Percentiles rank a stretch among this genome's conserved stretches.
phyloP scores from a whole-genome alignment of 2,888 invertebrate species.

The Drosophila lacicola region DNA sequence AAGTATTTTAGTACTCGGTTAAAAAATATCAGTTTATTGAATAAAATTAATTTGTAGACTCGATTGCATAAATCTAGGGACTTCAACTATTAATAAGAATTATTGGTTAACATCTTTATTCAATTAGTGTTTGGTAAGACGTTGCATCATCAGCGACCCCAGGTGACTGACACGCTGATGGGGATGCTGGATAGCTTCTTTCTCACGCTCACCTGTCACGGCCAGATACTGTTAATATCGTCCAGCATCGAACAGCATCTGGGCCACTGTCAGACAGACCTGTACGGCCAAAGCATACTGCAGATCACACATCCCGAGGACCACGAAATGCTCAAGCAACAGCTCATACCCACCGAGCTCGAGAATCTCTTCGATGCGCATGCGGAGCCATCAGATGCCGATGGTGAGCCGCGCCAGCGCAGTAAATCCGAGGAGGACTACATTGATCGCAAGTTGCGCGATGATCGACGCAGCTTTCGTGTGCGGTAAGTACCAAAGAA shows the following conservation, averaged over 20 bases:
- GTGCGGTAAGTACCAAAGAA: slow-evolving; percentile 83
- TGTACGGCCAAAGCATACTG: slow-evolving; percentile 92
- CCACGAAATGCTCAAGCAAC: slow-evolving; percentile 89
- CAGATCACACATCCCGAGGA: slow-evolving; percentile 93
- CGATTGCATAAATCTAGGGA: too few species aligned
- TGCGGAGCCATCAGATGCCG: slow-evolving; percentile 85
- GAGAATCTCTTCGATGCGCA: slow-evolving; percentile 84
- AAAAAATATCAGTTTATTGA: too few species aligned
- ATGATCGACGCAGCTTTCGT: slow-evolving; percentile 87
- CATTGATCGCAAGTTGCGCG: slow-evolving; percentile 83
- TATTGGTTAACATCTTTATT: neutral
- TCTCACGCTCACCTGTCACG: slow-evolving; percentile 91
- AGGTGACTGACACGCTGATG: slow-evolving; percentile 87
- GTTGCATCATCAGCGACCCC: slow-evolving; percentile 86
- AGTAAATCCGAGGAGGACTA: slow-evolving; percentile 84
- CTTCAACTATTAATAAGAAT: neutral
- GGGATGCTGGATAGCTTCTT: slow-evolving; percentile 92
- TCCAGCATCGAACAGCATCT: slow-evolving; percentile 93
- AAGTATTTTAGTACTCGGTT: too few species aligned
- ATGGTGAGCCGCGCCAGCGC: slow-evolving; percentile 86
- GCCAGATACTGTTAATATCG: slow-evolving; percentile 94
- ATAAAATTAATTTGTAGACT: too few species aligned
- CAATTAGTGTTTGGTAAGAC: slow-evolving; percentile 86
- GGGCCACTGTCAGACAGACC: slow-evolving; percentile 94
- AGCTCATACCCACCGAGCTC: slow-evolving; percentile 87